These are phyloP conservation scores for Pseudococcus jackbeardsleyi DNA, from an alignment of 2,888 invertebrate species.

Conservation along the genomic window DNA sequence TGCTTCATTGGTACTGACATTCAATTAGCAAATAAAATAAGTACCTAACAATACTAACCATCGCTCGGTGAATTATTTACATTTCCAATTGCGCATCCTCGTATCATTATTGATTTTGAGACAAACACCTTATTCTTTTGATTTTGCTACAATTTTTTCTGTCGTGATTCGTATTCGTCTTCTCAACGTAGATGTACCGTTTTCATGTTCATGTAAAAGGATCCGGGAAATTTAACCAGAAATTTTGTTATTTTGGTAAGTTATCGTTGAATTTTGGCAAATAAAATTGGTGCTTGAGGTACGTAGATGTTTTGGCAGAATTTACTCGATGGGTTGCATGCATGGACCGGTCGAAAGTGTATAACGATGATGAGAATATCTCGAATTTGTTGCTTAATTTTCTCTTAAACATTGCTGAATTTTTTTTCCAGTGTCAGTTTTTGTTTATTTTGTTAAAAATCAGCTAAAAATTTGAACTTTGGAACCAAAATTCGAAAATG, in stretches of 20 bases:
- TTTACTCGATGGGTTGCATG: not conserved
- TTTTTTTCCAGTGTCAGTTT: no score
- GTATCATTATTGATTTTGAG: conserved; percentile 47
- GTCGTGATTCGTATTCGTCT: conserved; percentile 19
- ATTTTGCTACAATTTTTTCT: conserved; percentile 21
- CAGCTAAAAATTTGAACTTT: no score
- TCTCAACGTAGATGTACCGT: not conserved
- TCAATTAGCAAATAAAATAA: conserved; percentile 16
- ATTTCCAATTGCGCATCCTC: conserved; percentile 48
- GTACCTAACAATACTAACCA: not conserved
- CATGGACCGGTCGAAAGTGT: not conserved
- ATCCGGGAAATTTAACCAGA: not conserved
- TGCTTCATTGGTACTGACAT: not conserved
- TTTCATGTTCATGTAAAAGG: not conserved
- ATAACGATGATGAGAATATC: not conserved
- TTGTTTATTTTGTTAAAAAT: no score
- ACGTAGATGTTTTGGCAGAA: not conserved
- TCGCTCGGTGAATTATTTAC: conserved; percentile 35
- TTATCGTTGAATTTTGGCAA: not conserved
- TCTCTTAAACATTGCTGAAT: not conserved
- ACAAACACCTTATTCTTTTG: conserved; percentile 38
- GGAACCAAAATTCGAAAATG: no score
- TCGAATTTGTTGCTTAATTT: not conserved
- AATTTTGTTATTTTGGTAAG: conserved; percentile 1
- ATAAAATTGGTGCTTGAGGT: not conserved